phyloP scores from a whole-genome alignment of 2,888 invertebrate species.

The Pterostichus niger region DNA sequence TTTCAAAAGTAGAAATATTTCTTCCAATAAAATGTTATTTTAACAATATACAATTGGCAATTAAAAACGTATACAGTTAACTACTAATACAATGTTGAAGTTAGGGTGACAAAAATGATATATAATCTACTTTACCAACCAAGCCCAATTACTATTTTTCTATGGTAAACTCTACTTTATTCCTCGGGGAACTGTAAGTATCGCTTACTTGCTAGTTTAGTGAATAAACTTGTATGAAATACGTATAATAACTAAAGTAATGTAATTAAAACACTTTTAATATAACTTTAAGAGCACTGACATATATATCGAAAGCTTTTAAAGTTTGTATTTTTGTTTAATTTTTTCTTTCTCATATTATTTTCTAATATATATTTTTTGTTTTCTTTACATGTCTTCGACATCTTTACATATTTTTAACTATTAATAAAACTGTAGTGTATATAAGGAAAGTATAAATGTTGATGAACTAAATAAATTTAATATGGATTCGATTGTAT shows the following conservation, averaged over 20 bases:
- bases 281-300: constrained; percentile 32
- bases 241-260: constrained; percentile 33
- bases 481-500: constrained; percentile 35
- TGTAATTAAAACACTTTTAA: constrained; percentile 38
- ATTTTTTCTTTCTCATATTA: background rate
- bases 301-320: constrained; percentile 16
- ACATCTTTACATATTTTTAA: constrained; percentile 17
- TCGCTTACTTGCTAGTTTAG: constrained; percentile 65
- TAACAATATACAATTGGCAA: background rate
- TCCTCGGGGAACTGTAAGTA: constrained; percentile 66
- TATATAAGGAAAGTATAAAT: constrained; percentile 32
- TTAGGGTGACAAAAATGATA: constrained; percentile 18
- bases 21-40: background rate
- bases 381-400: background rate
- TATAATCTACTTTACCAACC: constrained; percentile 35
- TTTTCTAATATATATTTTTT: background rate
- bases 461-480: background rate
- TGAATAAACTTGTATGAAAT: constrained; percentile 35
- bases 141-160: constrained; percentile 64
- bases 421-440: background rate
- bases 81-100: constrained; percentile 18
- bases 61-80: background rate
- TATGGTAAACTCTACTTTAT: constrained; percentile 62
- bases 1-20: no score
- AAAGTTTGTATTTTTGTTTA: constrained; percentile 1